Percentiles rank a stretch among this genome's conserved stretches.
phyloP scores from a whole-genome alignment of 2,113 vertebrate species.

The Reinhardtius hippoglossoides region DNA sequence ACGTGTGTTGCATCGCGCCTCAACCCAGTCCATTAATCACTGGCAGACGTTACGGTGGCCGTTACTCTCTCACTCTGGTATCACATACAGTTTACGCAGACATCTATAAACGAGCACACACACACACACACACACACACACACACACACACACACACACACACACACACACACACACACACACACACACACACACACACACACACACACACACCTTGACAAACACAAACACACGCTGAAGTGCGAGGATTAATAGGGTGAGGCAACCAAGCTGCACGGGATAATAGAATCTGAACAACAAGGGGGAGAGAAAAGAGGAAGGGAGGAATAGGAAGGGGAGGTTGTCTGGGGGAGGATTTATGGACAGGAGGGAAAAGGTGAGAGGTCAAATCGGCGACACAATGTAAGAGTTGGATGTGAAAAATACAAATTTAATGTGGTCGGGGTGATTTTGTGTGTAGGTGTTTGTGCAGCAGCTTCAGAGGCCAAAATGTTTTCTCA shows the following conservation, averaged over 20 bases:
- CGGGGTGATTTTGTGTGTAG: slow-evolving; percentile 1
- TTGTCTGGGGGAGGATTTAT: slow-evolving; percentile 30
- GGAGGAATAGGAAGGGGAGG: slow-evolving; percentile 29
- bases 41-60: slow-evolving; percentile 28
- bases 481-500: slow-evolving; percentile 53
- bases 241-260: slow-evolving; percentile 59
- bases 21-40: slow-evolving; percentile 64
- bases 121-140: no score
- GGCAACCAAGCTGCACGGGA: slow-evolving; percentile 60
- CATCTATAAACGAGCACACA: no score
- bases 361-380: slow-evolving; percentile 19
- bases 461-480: slow-evolving; percentile 30
- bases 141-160: no score
- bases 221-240: slow-evolving; percentile 12
- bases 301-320: slow-evolving; percentile 30
- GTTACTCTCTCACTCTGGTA: slow-evolving; percentile 34
- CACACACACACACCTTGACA: not conserved
- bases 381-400: slow-evolving; percentile 23
- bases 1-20: slow-evolving; percentile 16
- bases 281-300: slow-evolving; percentile 75
- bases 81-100: slow-evolving; percentile 29
- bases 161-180: no score
- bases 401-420: slow-evolving; percentile 2
- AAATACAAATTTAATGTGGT: slow-evolving; percentile 8
- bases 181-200: no score